Conservation (phyloP, 1,140 invertebrate genomes). For the Arion vulgaris region DNA sequence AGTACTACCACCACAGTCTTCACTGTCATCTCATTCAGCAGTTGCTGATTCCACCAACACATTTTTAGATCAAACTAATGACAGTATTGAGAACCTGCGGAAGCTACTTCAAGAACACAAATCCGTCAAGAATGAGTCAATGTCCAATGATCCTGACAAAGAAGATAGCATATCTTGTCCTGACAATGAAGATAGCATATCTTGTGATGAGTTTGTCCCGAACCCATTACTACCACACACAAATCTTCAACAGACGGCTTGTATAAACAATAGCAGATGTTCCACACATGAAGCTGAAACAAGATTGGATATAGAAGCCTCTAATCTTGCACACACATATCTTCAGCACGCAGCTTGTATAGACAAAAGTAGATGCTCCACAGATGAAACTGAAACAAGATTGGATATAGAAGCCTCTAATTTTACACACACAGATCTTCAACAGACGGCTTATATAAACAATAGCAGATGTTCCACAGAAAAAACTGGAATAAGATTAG, state of each 20-base stretch:
- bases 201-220: too few species aligned
- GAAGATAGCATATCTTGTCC: too few species aligned
- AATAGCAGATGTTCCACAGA: too few species aligned
- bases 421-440: not conserved
- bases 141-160: not conserved
- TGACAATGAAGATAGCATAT: too few species aligned
- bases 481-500: too few species aligned
- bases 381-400: too few species aligned
- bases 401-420: too few species aligned
- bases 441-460: too few species aligned
- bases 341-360: not conserved
- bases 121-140: not conserved
- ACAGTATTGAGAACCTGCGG: constrained; percentile 7
- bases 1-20: not conserved
- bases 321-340: not conserved
- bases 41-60: not conserved
- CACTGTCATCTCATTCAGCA: not conserved
- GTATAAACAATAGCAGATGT: too few species aligned
- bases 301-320: too few species aligned
- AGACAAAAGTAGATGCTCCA: too few species aligned
- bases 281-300: too few species aligned
- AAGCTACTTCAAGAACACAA: constrained; percentile 13
- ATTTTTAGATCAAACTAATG: not conserved
- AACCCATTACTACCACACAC: not conserved
- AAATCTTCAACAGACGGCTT: not conserved